Evolutionary conservation across 2,888 invertebrate genomes (phyloP), one percentile per base, ranked within the genome.

Genomic region (Heterodera filipjevi): DNA sequence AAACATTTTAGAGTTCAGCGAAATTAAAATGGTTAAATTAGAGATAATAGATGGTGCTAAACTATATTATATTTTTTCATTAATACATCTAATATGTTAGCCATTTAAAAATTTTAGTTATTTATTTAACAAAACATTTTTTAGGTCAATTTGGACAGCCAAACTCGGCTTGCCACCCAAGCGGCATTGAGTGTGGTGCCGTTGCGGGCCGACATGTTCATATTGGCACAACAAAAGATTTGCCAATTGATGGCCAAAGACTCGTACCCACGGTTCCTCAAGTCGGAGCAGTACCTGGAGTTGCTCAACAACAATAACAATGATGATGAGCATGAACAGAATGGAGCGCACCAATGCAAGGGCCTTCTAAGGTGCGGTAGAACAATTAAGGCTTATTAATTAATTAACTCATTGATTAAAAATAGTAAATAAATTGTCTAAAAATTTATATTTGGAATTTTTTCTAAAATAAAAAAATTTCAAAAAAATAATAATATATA

Each of bases 221-320:
- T 75, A 19, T 79, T 88, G 71, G 88, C 88, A 19, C 87, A 88
- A 73, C 78, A 76, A 27, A 82, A 82, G 33, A 87, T 88, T 66
- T 85, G 86, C 68, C 86, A 85, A 76, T 79, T 88, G 19, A 88
- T 88, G 86, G 81, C 84, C 22, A 87, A 86, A 66, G 88, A 89
- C 75, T 84, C 85, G 68, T 77, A 77, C 64, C 77, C 49, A 49
- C 77, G 79, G 22, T 79, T 79, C 66, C 77, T 79, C 44, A 79
- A 79, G 73, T 79, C 79, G 16, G 78, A 79, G 22, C 76, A 53
- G 73, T 79, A 79, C 44, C 71, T 79, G 77, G 78, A 78, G 33
- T 68, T 78, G 76, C 64, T 78, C n/a, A 77, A 78, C 70, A 74
- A 68, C 76, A 77, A 46, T 27, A 35, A 76, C 22, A 76, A 59